phyloP scores from a whole-genome alignment of 2,113 vertebrate genomes.

The Rhabdornis inornatus region DNA sequence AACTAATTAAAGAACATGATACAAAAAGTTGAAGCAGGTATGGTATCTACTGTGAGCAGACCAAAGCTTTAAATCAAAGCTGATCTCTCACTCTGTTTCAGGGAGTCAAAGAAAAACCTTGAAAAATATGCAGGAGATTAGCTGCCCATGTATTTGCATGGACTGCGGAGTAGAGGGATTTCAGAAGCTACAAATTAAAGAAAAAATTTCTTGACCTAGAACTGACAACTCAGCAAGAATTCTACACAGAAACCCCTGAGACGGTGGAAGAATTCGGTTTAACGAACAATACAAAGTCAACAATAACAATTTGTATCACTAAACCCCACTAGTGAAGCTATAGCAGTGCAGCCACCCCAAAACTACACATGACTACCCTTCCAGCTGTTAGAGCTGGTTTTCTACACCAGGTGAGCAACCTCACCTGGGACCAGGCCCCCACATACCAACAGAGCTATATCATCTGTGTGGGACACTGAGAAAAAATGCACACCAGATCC shows the following conservation, averaged over 20 bases:
- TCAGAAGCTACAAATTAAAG: background rate
- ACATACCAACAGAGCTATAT: background rate
- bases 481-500: background rate
- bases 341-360: background rate
- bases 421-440: background rate
- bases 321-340: background rate
- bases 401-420: background rate
- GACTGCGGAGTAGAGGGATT: background rate
- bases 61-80: slow-evolving; percentile 34
- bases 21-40: background rate
- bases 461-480: background rate
- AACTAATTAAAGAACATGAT: slow-evolving; percentile 31
- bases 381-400: background rate
- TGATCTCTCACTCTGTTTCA: background rate
- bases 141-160: background rate
- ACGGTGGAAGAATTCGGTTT: background rate
- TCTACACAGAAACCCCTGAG: background rate
- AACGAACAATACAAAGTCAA: background rate
- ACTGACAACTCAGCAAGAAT: background rate
- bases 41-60: background rate
- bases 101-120: background rate
- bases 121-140: background rate
- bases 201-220: background rate
- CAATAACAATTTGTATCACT: background rate
- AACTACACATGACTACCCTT: accelerated